Evolutionary conservation across 2,113 vertebrate species (phyloP).

Genomic region (Xerus inauris): DNA sequence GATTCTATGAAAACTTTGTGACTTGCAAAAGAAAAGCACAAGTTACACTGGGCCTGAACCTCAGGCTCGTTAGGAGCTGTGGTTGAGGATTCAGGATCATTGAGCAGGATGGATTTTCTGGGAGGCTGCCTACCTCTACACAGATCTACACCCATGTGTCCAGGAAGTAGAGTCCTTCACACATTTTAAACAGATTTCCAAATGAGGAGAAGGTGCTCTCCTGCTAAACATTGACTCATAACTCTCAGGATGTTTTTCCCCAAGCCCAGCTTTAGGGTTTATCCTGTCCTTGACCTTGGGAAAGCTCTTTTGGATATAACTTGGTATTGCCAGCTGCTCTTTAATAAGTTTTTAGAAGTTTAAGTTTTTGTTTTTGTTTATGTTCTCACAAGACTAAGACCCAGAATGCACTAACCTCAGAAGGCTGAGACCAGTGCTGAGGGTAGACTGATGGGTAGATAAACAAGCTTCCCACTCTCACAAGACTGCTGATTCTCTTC

Average conservation of each 20-base stretch:
- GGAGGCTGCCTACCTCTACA: not conserved
- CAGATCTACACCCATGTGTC: not conserved
- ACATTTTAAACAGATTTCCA: not conserved
- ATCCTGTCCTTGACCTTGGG: not conserved
- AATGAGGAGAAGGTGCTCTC: not conserved
- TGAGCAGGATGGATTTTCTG: not conserved
- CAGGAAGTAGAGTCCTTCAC: not conserved
- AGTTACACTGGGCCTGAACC: not conserved
- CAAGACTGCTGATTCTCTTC: rapidly evolving
- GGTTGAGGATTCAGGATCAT: not conserved
- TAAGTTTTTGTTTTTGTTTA: no score
- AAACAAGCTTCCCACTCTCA: not conserved
- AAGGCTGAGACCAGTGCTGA: not conserved
- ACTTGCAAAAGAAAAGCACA: not conserved
- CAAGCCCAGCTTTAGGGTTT: not conserved
- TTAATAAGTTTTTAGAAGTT: not conserved
- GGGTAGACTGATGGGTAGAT: not conserved
- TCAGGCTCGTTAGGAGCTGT: not conserved
- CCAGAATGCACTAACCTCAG: not conserved
- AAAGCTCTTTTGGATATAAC: not conserved
- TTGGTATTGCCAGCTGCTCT: not conserved
- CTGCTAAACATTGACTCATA: not conserved
- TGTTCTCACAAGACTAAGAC: not conserved
- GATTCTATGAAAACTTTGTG: not conserved
- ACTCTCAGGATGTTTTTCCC: not conserved